Conservation (phyloP, 2,797 vertebrate genomes). For the Neopelma chrysocephalum region DNA sequence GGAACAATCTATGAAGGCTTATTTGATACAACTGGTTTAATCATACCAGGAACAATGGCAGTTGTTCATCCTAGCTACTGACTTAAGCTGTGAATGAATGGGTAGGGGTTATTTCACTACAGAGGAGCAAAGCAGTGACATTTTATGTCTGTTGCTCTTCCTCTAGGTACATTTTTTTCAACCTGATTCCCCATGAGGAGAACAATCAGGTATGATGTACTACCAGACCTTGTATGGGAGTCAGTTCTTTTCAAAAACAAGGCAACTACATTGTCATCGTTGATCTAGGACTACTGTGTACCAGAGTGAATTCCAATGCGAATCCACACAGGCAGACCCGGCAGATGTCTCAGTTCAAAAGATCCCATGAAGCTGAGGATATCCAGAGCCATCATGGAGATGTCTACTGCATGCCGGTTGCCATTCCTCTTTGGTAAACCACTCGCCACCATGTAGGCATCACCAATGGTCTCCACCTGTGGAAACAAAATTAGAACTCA, state of each 20-base stretch:
- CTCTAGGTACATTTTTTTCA: not conserved
- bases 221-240: not conserved
- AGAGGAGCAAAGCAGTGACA: not conserved
- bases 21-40: not conserved
- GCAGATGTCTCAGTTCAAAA: slow-evolving; percentile 91
- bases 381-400: slow-evolving; percentile 94
- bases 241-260: not conserved
- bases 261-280: not conserved
- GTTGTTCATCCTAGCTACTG: not conserved
- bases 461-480: slow-evolving; percentile 97
- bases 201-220: not conserved
- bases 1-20: not conserved
- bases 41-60: not conserved
- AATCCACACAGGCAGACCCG: slow-evolving; percentile 94
- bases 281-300: slow-evolving; percentile 58
- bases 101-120: not conserved
- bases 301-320: slow-evolving; percentile 97
- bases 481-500: slow-evolving; percentile 31
- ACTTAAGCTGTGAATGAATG: not conserved
- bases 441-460: slow-evolving; percentile 96
- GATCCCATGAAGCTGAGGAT: slow-evolving; percentile 93
- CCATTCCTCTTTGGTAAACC: slow-evolving; percentile 94
- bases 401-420: slow-evolving; percentile 91
- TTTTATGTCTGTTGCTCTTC: not conserved
- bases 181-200: not conserved